Evolutionary conservation across 2,113 vertebrate species (phyloP).

Genomic region (Antechinus stuartii): DNA sequence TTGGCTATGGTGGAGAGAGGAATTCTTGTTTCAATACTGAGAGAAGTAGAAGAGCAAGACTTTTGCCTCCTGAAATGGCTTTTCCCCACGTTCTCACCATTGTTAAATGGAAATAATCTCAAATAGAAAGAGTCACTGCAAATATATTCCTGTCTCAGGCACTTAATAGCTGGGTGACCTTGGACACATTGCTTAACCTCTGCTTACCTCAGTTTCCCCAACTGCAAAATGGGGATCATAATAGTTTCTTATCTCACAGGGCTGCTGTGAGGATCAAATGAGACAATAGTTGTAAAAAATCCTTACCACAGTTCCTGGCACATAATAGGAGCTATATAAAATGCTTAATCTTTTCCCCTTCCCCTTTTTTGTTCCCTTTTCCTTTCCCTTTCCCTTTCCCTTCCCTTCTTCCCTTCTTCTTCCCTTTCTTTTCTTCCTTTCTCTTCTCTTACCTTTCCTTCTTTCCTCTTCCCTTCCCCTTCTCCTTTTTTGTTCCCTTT

Average conservation of each 20-base stretch:
- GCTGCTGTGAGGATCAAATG: not conserved
- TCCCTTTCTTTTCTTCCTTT: too few species aligned
- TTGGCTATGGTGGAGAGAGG: constrained; percentile 29
- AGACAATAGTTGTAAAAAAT: not conserved
- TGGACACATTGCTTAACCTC: not conserved
- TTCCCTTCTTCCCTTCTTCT: too few species aligned
- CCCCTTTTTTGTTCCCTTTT: too few species aligned
- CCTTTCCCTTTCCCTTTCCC: too few species aligned
- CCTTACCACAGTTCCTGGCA: not conserved
- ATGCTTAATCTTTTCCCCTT: not conserved
- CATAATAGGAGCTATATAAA: not conserved
- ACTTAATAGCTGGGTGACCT: not conserved
- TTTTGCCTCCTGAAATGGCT: constrained; percentile 59
- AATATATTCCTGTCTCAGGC: not conserved
- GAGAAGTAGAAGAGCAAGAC: constrained; percentile 55
- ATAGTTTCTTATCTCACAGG: not conserved
- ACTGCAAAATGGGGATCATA: not conserved
- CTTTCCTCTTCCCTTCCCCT: too few species aligned
- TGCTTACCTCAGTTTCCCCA: not conserved
- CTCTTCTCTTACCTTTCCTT: too few species aligned
- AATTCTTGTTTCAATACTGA: constrained; percentile 30
- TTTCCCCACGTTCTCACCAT: not conserved
- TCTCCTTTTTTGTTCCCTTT: not conserved
- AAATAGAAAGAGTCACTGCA: constrained; percentile 8
- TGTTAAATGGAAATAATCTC: constrained; percentile 12